Base-by-base conservation (phyloP, 1,140 invertebrate species). In the Agraylea sexmaculata region DNA sequence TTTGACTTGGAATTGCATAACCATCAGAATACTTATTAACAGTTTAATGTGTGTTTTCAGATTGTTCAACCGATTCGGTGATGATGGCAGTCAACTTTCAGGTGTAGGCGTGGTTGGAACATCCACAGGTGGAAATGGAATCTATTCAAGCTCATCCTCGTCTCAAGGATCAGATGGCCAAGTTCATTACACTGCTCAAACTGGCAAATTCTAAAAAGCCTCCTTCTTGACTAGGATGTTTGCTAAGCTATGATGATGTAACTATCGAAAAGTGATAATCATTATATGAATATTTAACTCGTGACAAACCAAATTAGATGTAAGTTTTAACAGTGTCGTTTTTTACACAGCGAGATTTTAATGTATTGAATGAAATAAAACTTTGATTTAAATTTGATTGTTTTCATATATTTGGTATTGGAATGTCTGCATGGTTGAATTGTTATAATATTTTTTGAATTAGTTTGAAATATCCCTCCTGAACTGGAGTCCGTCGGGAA, bases 171-270 rank as follows among this genome's bases (percentile, higher is more conserved):
- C 45, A 7, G 42, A 50, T 27, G 48, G 45, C 27, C 44, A 45
- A 36, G 42, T 50, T 12, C 42, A 47, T 28, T 50, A 47, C 28
- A 38, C 48, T 5, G 37, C 42, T 8, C 45, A 47, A 20, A 44
- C 48, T 19, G 48, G 48, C 25, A 50, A 50, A 41, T 47, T 47
- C 25, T 43, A 42, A 37, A 15, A 8, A 27, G 23, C n/a, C 7
- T 27, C 23, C 7, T 27, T 27, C 7, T n/a, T n/a, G n/a, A 27
- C 23, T 27, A 27, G 7, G n/a, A 7, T 27, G 23, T 27, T 8
- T 27, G n/a, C 7, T 27, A n/a, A 7, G n/a, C 23, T 27, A n/a
- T 8, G 7, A 27, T 7, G 7, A 8, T 27, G 23, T 27, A n/a
- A 7, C n/a, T 27, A 27, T 13, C 11, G 16, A 30, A 30, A 3